Evolutionary conservation across 1,140 invertebrate genomes (phyloP).

Genomic region (Drosophila nannoptera): DNA sequence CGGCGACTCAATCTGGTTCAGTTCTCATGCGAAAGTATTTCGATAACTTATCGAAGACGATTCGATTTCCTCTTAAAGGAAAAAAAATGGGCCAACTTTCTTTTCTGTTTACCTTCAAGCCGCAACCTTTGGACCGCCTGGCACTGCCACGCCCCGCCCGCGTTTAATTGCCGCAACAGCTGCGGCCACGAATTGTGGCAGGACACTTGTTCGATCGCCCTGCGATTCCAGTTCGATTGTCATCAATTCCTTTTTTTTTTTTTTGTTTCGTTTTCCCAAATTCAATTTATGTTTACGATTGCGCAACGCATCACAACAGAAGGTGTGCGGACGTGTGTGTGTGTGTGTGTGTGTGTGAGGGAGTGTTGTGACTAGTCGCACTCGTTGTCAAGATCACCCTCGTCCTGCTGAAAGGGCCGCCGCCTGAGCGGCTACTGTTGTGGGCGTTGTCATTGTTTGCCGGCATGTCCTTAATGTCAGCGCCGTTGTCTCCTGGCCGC

Average conservation of each 20-base stretch:
- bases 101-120: neutral
- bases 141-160: slow-evolving; percentile 17
- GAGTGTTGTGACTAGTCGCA: slow-evolving; percentile 49
- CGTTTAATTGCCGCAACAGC: slow-evolving; percentile 7
- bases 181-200: slow-evolving; percentile 16
- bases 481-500: slow-evolving; percentile 26
- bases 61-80: too few species aligned
- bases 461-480: slow-evolving; percentile 33
- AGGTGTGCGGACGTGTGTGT: neutral
- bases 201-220: slow-evolving; percentile 24
- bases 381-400: slow-evolving; percentile 15
- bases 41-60: too few species aligned
- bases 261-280: slow-evolving; percentile 32
- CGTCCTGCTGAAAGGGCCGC: slow-evolving; percentile 2
- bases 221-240: slow-evolving; percentile 5
- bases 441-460: slow-evolving; percentile 38
- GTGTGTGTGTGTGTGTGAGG: slow-evolving; percentile 18
- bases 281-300: slow-evolving; percentile 63
- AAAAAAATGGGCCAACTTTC: neutral
- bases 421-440: slow-evolving; percentile 23
- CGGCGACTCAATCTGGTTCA: neutral
- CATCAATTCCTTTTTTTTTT: slow-evolving; percentile 6
- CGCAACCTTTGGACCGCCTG: neutral
- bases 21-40: neutral
- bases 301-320: slow-evolving; percentile 31